Base-by-base conservation (phyloP, 2,113 vertebrate species). In the Strix uralensis region DNA sequence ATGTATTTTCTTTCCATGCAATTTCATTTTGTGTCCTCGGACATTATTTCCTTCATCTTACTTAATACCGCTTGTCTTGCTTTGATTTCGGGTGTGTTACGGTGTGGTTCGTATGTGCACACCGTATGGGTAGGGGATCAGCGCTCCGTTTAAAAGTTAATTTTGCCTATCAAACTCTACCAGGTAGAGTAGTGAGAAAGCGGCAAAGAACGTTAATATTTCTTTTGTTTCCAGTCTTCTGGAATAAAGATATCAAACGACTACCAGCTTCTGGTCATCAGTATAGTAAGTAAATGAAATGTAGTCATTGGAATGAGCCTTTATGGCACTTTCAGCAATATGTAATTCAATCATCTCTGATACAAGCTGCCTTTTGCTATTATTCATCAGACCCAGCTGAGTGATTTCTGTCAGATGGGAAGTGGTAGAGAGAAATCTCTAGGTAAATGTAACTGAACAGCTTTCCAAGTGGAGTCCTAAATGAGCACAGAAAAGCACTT, bases 381-480 rank as follows among this genome's bases (percentile, higher is more conserved):
- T 98, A 97, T 98, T 98, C 97, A 97, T 97, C 96, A 92, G 97
- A 98, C 91, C 95, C 95, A 97, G 96, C 91, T 97, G 97, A 98
- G 96, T 96, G 96, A 97, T 98, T 97, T 90, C 96, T 95, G 95
- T 98, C 97, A 97, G 95, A 96, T 95, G 86, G 91, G 94, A 97
- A 96, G 95, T 71, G 40, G 91, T 93, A 86, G 93, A 87, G 93
- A 88, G 96, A 97, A 97, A 95, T 97, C 95, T 96, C 96, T 97
- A 81, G 95, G 95, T 97, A 96, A 97, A 96, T 97, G 86, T 95
- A 94, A 80, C 92, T 88, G 97, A 81, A 96, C 98, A 97, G 94
- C 97, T 86, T 96, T 97, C 93, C 95, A 95, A 97, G 95, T 90
- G 52, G 54, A 93, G 93, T 98, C 88, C 94, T 97, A 96, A 96